Evolutionary conservation across 2,113 vertebrate species (phyloP).

Genomic region (Psittacus erithacus): DNA sequence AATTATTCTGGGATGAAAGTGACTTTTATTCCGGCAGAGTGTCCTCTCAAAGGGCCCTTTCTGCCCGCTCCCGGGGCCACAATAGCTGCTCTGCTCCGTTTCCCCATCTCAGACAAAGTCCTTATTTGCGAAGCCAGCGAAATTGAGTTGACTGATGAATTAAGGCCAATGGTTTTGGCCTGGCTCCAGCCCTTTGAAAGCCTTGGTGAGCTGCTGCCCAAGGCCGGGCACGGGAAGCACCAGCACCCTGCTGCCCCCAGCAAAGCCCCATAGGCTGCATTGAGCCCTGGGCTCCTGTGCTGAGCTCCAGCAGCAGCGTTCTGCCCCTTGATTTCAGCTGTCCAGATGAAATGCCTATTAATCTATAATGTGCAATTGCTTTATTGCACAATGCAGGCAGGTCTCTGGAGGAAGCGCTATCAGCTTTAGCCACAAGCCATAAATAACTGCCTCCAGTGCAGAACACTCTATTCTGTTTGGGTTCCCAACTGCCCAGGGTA

Average conservation of each 20-base stretch:
- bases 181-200: constrained; percentile 26
- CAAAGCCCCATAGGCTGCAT: not conserved
- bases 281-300: not conserved
- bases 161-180: constrained; percentile 56
- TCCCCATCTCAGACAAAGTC: constrained; percentile 68
- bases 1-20: constrained; percentile 63
- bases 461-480: not conserved
- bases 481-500: not conserved
- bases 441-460: constrained; percentile 15
- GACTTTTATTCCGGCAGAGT: constrained; percentile 65
- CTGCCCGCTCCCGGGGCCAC: constrained; percentile 22
- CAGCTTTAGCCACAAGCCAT: constrained; percentile 50
- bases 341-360: constrained; percentile 62
- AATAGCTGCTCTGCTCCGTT: constrained; percentile 48
- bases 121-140: constrained; percentile 58
- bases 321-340: not conserved
- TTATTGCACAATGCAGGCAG: not conserved
- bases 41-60: constrained; percentile 69
- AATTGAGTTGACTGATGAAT: constrained; percentile 66
- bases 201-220: constrained; percentile 29
- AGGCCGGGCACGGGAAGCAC: not conserved
- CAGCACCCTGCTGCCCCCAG: not conserved
- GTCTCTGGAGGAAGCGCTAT: constrained; percentile 43
- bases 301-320: not conserved
- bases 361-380: constrained; percentile 47